These are phyloP conservation scores for Ecliptopera silaceata DNA, from an alignment of 2,888 invertebrate species.

Conservation along the genomic window DNA sequence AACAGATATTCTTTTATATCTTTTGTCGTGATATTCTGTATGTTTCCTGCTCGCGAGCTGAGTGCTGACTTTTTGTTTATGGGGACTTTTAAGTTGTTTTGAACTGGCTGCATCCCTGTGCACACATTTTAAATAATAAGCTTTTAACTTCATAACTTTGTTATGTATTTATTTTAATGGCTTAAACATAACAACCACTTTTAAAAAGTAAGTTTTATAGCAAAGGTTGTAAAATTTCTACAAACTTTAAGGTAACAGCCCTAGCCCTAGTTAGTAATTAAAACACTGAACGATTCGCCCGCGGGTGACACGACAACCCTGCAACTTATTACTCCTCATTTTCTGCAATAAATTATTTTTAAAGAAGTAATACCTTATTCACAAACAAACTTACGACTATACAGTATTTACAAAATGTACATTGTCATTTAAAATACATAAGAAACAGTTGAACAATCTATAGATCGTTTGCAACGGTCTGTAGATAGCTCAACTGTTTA, in stretches of 20 bases:
- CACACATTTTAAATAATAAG: constrained; percentile 9
- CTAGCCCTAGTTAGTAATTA: constrained; percentile 6
- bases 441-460: too few species aligned
- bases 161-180: too few species aligned
- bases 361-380: too few species aligned
- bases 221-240: too few species aligned
- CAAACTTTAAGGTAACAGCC: not conserved
- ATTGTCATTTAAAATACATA: too few species aligned
- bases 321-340: constrained; percentile 37
- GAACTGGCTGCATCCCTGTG: not conserved
- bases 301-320: constrained; percentile 1
- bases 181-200: too few species aligned
- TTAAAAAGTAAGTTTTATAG: too few species aligned
- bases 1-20: constrained; percentile 36
- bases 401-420: too few species aligned
- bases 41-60: not conserved
- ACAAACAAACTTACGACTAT: too few species aligned
- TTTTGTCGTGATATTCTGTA: constrained; percentile 20
- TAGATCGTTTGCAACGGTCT: too few species aligned
- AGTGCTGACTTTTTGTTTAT: not conserved
- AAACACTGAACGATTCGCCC: constrained; percentile 8
- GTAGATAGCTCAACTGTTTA: too few species aligned
- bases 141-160: too few species aligned
- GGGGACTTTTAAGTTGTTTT: not conserved
- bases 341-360: not conserved